phyloP scores from a whole-genome alignment of 2,113 vertebrate species.

The Manacus vitellinus region DNA sequence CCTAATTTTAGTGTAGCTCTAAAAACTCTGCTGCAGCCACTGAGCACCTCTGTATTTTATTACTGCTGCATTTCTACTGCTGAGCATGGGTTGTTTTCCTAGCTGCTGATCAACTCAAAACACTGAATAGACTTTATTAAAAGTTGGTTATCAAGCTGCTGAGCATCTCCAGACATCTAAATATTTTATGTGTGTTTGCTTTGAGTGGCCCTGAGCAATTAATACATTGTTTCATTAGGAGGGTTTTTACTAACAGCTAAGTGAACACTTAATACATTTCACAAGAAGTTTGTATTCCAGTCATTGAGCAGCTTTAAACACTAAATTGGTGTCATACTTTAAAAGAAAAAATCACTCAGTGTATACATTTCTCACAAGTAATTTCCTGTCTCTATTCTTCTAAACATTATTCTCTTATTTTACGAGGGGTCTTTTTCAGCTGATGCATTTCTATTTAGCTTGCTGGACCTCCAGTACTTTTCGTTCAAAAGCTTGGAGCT shows the following conservation, averaged over 20 bases:
- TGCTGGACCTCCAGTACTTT: background rate
- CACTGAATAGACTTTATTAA: constrained; percentile 71
- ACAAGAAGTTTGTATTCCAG: constrained; percentile 52
- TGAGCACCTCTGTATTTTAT: constrained; percentile 66
- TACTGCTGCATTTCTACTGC: constrained; percentile 56
- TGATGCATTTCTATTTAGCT: constrained; percentile 26
- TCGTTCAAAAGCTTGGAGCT: constrained; percentile 17
- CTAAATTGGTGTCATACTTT: constrained; percentile 54
- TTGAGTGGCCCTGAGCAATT: constrained; percentile 55
- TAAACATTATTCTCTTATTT: constrained; percentile 49
- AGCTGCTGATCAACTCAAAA: constrained; percentile 67
- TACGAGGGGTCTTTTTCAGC: background rate
- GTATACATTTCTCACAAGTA: constrained; percentile 59
- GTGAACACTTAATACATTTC: constrained; percentile 71
- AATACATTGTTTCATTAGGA: constrained; percentile 66
- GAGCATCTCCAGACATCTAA: constrained; percentile 65
- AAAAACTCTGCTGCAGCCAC: constrained; percentile 39
- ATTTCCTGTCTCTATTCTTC: constrained; percentile 59
- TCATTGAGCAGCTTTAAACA: constrained; percentile 65
- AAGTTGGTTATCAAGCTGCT: constrained; percentile 71
- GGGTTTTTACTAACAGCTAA: constrained; percentile 52
- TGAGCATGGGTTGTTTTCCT: constrained; percentile 60
- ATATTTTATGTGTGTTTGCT: constrained; percentile 64
- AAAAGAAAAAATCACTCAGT: constrained; percentile 33
- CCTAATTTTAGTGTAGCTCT: constrained; percentile 63